These are phyloP conservation scores for Chironomus riparius DNA, from an alignment of 2,888 invertebrate species.

Conservation along the genomic window DNA sequence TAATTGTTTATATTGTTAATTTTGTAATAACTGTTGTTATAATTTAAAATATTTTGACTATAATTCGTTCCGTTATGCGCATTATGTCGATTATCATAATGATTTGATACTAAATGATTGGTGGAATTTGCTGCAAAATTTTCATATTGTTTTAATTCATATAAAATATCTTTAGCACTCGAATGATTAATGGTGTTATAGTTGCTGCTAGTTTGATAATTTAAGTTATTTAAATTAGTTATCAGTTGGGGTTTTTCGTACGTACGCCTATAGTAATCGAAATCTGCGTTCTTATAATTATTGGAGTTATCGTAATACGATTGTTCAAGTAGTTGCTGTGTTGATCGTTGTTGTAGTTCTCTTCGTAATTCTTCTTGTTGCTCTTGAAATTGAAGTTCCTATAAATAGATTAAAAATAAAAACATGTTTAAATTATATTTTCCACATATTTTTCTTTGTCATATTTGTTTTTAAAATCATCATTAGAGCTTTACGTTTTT, in stretches of 20 bases:
- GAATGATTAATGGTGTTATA: slow-evolving; percentile 24
- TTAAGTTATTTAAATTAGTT: slow-evolving; percentile 21
- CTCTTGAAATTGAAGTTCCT: slow-evolving; percentile 24
- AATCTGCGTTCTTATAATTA: slow-evolving; percentile 17
- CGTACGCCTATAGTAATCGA: neutral
- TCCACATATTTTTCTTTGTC: neutral
- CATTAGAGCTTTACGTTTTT: too few species aligned
- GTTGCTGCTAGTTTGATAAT: slow-evolving; percentile 15
- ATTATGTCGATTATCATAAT: neutral
- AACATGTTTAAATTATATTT: neutral
- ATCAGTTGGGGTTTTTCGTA: slow-evolving; percentile 25
- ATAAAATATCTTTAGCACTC: slow-evolving; percentile 26
- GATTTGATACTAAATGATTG: neutral
- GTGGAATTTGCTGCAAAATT: slow-evolving; percentile 9
- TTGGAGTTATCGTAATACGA: slow-evolving; percentile 21
- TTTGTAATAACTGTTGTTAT: slow-evolving; percentile 23
- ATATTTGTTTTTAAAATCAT: too few species aligned
- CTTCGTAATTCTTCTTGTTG: slow-evolving; percentile 21
- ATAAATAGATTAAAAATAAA: neutral
- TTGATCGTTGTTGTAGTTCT: slow-evolving; percentile 26
- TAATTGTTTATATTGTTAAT: slow-evolving; percentile 25
- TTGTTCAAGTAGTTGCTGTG: slow-evolving; percentile 24
- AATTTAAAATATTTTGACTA: slow-evolving; percentile 26
- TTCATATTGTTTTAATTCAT: slow-evolving; percentile 25
- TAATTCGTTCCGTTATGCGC: slow-evolving; percentile 20